Evolutionary conservation across 2,113 vertebrate genomes (phyloP).

Genomic region (Semicossyphus pulcher): DNA sequence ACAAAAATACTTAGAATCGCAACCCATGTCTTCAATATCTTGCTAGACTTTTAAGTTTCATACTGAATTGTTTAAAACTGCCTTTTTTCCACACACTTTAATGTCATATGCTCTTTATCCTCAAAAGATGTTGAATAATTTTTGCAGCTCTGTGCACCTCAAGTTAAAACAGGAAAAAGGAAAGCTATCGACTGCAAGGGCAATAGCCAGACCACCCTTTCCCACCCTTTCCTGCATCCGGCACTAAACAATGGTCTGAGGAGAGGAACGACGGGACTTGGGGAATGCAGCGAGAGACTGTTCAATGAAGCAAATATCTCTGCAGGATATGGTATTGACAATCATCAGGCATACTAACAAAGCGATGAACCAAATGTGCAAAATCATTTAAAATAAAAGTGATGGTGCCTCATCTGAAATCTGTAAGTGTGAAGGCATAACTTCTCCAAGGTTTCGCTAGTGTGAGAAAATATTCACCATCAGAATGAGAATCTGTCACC

Average conservation of each 20-base stretch:
- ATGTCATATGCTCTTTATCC: neutral
- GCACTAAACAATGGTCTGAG: constrained; percentile 76
- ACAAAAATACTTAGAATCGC: neutral
- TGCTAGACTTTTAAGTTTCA: neutral
- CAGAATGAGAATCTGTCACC: constrained; percentile 12
- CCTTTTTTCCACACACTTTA: neutral
- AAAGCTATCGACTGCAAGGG: constrained; percentile 65
- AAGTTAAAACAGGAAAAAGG: constrained; percentile 80
- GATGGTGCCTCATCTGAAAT: neutral
- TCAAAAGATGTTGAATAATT: neutral
- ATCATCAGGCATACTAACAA: neutral
- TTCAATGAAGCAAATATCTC: neutral
- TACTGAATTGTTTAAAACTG: neutral
- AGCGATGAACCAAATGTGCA: neutral
- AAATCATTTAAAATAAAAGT: neutral
- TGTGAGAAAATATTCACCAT: neutral
- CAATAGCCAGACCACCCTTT: constrained; percentile 60
- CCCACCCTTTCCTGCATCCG: constrained; percentile 88
- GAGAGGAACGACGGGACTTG: constrained; percentile 27
- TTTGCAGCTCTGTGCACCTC: constrained; percentile 34
- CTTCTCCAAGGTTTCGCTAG: neutral
- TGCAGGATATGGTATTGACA: neutral
- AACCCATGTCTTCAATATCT: neutral
- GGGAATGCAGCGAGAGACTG: constrained; percentile 35
- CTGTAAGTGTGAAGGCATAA: neutral